These are phyloP conservation scores for Aulostomus chinensis DNA, from an alignment of 2,797 vertebrate genomes.

Conservation along the genomic window DNA sequence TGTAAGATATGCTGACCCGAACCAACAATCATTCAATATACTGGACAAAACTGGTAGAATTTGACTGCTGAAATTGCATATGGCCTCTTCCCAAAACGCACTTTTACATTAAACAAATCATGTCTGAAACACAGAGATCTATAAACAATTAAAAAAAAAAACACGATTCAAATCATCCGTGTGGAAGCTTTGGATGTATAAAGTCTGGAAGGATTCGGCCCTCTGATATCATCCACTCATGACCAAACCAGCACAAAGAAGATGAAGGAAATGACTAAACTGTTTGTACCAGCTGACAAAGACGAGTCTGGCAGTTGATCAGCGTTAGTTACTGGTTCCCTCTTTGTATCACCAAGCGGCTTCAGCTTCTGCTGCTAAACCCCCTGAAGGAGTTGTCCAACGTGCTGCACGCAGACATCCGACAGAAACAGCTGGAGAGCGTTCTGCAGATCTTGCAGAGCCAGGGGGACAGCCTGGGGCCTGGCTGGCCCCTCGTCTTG, in stretches of 20 bases:
- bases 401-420: conserved; percentile 93
- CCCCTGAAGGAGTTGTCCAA: conserved; percentile 95
- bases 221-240: too few relatives aligned
- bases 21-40: too few relatives aligned
- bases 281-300: too few relatives aligned
- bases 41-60: background rate
- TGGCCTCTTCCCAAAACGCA: too few relatives aligned
- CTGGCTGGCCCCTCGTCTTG: conserved; percentile 96
- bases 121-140: too few relatives aligned
- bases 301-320: background rate
- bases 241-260: background rate
- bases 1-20: too few relatives aligned
- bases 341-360: conserved; percentile 79
- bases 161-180: too few relatives aligned
- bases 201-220: too few relatives aligned
- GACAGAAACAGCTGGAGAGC: conserved; percentile 96
- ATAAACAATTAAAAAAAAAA: too few relatives aligned
- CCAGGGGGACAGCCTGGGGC: conserved; percentile 95
- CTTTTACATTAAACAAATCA: too few relatives aligned
- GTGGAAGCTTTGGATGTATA: too few relatives aligned
- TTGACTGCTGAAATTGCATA: background rate
- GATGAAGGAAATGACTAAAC: background rate
- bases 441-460: conserved; percentile 97
- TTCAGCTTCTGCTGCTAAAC: conserved; percentile 94
- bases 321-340: background rate